These are phyloP conservation scores for Pangasius djambal DNA, from an alignment of 2,797 vertebrate genomes.

Conservation along the genomic window DNA sequence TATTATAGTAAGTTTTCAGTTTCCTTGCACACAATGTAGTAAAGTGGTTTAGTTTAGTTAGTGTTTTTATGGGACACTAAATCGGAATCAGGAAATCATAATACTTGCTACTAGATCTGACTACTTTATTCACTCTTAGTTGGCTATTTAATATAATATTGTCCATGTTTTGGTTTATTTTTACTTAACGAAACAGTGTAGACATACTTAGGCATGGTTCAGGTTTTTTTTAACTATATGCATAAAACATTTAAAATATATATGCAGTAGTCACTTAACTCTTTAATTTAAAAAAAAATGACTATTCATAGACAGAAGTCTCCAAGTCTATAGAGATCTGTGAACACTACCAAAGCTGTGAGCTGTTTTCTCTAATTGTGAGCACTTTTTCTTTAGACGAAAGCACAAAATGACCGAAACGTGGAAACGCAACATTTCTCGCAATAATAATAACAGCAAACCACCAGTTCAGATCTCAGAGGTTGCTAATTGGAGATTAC, in stretches of 20 bases:
- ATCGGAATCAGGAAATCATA: background rate
- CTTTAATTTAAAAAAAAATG: background rate
- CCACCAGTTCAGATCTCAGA: background rate
- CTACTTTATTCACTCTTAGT: background rate
- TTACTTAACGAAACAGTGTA: background rate
- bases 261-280: background rate
- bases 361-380: background rate
- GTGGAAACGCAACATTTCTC: background rate
- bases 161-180: background rate
- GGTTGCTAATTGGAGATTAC: background rate
- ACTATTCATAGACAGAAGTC: background rate
- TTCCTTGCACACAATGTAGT: background rate
- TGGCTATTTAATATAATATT: background rate
- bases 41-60: background rate
- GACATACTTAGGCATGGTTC: background rate
- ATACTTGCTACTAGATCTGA: background rate
- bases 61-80: background rate
- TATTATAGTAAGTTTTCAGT: background rate
- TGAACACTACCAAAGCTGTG: background rate
- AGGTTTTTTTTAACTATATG: background rate
- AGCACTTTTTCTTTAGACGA: background rate
- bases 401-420: background rate
- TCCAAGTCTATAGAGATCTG: background rate
- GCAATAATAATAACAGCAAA: background rate
- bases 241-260: background rate